Percentiles rank a stretch among this genome's conserved stretches.
Evolutionary conservation across 2,888 invertebrate genomes (phyloP).

Genomic region (Cantharis flavilabris): DNA sequence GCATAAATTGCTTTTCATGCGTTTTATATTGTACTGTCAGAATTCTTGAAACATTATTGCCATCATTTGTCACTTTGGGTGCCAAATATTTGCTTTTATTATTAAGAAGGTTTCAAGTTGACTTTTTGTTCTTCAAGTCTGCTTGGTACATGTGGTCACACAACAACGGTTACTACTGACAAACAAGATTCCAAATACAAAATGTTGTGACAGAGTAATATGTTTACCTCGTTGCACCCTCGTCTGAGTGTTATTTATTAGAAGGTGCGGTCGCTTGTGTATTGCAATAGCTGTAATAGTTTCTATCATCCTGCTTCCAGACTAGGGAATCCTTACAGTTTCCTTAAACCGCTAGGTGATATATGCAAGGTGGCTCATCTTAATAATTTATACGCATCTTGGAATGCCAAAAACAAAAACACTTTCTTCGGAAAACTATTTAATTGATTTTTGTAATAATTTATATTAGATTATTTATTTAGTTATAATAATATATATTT

Average conservation of each 20-base stretch:
- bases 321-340: conserved; percentile 7
- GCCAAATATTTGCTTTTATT: background rate
- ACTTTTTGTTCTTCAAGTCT: conserved; percentile 5
- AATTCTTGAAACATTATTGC: background rate
- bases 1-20: background rate
- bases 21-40: background rate
- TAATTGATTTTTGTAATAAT: background rate
- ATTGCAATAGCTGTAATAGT: conserved; percentile 28
- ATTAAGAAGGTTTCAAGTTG: background rate
- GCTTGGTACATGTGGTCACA: conserved; percentile 17
- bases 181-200: conserved; percentile 35
- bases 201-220: conserved; percentile 36
- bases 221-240: conserved; percentile 36
- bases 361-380: conserved; percentile 6
- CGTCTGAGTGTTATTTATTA: conserved; percentile 34
- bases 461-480: background rate
- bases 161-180: conserved; percentile 24
- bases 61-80: background rate
- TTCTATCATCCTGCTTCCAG: conserved; percentile 15
- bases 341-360: conserved; percentile 11
- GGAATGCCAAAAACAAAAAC: background rate
- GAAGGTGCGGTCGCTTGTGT: conserved; percentile 21
- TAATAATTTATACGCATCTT: background rate
- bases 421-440: background rate
- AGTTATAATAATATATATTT: background rate